A percentile compares a stretch with the other conserved stretches of the same genome.
These are phyloP conservation scores for Coranthus polyacanthus DNA, from an alignment of 2,797 vertebrate genomes.

Conservation along the genomic window DNA sequence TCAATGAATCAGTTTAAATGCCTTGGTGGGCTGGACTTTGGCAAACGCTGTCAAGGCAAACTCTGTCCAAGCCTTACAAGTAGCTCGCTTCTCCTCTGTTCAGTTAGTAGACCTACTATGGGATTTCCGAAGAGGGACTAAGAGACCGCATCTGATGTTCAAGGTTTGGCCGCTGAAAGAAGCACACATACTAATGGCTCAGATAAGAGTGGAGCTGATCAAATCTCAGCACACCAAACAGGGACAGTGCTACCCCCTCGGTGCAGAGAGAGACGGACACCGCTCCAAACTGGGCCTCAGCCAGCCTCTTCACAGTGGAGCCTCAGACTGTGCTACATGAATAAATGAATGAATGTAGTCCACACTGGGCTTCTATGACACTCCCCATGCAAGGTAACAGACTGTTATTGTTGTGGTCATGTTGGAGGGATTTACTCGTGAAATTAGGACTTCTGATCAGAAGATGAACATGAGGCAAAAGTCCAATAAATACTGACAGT, in stretches of 20 bases:
- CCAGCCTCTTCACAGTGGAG: slow-evolving; percentile 82
- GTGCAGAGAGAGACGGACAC: slow-evolving; percentile 81
- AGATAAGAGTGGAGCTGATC: slow-evolving; percentile 84
- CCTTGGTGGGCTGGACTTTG: slow-evolving; percentile 79
- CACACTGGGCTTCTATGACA: slow-evolving; percentile 71
- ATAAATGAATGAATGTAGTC: slow-evolving; percentile 74
- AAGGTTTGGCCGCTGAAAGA: slow-evolving; percentile 80
- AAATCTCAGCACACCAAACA: slow-evolving; percentile 78
- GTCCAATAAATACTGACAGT: not conserved
- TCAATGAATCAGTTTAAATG: slow-evolving; percentile 54
- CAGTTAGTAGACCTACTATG: slow-evolving; percentile 66
- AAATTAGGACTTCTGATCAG: slow-evolving; percentile 32
- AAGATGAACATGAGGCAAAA: slow-evolving; percentile 8
- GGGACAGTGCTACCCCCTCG: slow-evolving; percentile 75
- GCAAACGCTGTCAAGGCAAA: slow-evolving; percentile 44
- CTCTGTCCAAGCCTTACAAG: slow-evolving; percentile 74
- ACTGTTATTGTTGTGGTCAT: slow-evolving; percentile 78
- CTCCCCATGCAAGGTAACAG: slow-evolving; percentile 60
- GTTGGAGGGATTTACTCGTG: slow-evolving; percentile 66
- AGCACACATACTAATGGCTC: slow-evolving; percentile 83
- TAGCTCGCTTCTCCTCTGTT: slow-evolving; percentile 70
- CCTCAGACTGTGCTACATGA: slow-evolving; percentile 77
- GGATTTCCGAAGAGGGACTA: slow-evolving; percentile 62
- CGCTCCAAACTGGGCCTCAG: slow-evolving; percentile 81
- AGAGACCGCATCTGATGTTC: slow-evolving; percentile 80